phyloP scores from a whole-genome alignment of 2,797 vertebrate species.

The Rhinatrema bivittatum region DNA sequence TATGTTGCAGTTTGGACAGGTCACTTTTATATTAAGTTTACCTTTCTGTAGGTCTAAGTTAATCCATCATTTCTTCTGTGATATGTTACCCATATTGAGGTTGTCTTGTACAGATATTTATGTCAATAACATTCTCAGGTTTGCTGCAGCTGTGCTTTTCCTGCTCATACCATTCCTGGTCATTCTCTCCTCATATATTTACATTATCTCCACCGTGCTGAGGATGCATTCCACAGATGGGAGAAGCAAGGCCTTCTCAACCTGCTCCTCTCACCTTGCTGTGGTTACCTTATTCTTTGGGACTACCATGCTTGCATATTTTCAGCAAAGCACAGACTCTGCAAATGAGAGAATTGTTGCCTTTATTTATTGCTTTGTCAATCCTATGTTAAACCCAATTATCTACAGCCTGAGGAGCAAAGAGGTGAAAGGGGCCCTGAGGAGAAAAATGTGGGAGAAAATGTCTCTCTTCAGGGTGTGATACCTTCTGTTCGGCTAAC shows the following conservation, averaged over 20 bases:
- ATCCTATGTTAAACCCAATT: constrained; percentile 48
- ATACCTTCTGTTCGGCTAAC: no score
- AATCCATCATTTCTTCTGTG: no score
- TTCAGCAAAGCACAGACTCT: constrained; percentile 39
- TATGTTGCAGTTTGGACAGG: no score
- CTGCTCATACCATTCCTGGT: constrained; percentile 41
- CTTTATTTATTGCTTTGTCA: constrained; percentile 50
- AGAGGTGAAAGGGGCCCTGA: no score
- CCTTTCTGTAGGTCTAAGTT: no score
- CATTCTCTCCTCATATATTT: constrained; percentile 37
- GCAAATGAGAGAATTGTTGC: constrained; percentile 40
- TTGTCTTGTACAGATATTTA: no score
- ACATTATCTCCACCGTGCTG: constrained; percentile 23
- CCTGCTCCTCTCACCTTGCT: constrained; percentile 36
- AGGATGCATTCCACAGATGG: neutral
- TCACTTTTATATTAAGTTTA: no score
- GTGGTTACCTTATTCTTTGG: constrained; percentile 47
- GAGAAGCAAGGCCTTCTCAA: constrained; percentile 40
- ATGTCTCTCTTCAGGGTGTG: no score
- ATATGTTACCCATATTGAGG: no score
- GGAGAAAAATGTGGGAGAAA: no score
- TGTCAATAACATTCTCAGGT: no score
- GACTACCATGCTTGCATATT: constrained; percentile 48
- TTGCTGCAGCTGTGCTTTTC: constrained; percentile 38
- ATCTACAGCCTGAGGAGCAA: constrained; percentile 51